Percentiles rank a stretch among this genome's conserved stretches.
Evolutionary conservation across 2,113 vertebrate species (phyloP).

Genomic region (cat (Felis catus)): F.catus_Fca126_mat1.0 CM031418.1:135608001-135608500

Average conservation of each 20-base stretch:
- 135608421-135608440: not conserved
- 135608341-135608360: not conserved
- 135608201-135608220: not conserved
- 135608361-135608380: not conserved
- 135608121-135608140: not conserved
- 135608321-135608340: accelerated
- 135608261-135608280: accelerated
- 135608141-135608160: not conserved
- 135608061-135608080: not conserved
- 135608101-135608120: constrained; percentile 12
- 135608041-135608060: accelerated
- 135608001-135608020: accelerated
- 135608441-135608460: not conserved
- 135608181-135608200: accelerated
- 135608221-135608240: accelerated
- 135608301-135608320: accelerated
- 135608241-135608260: not conserved
- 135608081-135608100: not conserved
- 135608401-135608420: accelerated
- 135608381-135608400: not conserved
- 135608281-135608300: not conserved
- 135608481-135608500: not conserved
- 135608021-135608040: accelerated
- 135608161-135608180: not conserved
- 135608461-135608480: not conserved